Conservation (phyloP, 2,797 vertebrate genomes). For the Coracias cyanogaster region DNA sequence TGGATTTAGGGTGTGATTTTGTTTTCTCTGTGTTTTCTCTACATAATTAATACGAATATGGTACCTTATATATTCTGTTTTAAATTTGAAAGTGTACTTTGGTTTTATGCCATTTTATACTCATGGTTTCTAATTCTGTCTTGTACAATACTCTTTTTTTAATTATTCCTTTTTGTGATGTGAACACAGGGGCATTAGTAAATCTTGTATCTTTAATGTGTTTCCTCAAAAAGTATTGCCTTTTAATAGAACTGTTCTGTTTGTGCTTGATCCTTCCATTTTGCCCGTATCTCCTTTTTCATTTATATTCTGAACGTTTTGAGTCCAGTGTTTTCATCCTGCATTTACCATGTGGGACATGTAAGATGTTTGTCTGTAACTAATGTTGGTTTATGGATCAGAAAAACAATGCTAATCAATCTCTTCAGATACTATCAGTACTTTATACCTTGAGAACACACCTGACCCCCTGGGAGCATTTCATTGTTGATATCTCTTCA, state of each 20-base stretch:
- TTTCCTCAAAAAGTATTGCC: not conserved
- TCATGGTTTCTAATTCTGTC: conserved; percentile 24
- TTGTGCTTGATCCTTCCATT: not conserved
- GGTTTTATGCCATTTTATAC: conserved; percentile 53
- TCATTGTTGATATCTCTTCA: conserved; percentile 36
- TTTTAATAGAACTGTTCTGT: not conserved
- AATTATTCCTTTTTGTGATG: not conserved
- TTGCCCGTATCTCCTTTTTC: not conserved
- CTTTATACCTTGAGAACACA: conserved; percentile 15
- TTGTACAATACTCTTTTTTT: not conserved
- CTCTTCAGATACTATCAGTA: conserved; percentile 24
- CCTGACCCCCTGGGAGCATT: conserved; percentile 6
- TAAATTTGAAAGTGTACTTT: conserved; percentile 65
- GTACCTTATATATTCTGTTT: conserved; percentile 65
- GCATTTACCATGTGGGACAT: not conserved
- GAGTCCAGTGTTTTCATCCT: not conserved
- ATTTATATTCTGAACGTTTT: not conserved
- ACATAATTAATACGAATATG: conserved; percentile 92
- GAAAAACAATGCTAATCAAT: conserved; percentile 40
- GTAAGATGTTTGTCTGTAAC: conserved; percentile 1
- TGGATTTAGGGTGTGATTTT: conserved; percentile 97
- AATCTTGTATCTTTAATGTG: not conserved
- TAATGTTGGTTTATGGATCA: conserved; percentile 26
- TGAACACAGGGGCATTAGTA: not conserved
- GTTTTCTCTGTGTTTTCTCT: conserved; percentile 83